Evolutionary conservation across 2,113 vertebrate genomes (phyloP).

Genomic region (Hypanus sabinus): DNA sequence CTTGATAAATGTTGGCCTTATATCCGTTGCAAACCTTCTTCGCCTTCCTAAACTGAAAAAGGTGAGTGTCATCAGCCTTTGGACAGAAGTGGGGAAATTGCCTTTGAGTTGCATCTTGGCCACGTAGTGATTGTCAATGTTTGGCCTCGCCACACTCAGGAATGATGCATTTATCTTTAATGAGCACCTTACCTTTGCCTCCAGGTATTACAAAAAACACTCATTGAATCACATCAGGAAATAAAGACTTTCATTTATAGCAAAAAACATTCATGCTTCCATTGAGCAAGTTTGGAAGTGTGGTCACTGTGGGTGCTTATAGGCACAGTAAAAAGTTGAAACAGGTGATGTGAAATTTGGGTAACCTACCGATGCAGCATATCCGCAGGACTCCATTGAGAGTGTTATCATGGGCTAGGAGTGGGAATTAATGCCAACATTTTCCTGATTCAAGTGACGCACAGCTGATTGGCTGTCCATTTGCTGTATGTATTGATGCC

Average conservation of each 20-base stretch:
- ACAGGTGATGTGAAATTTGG: neutral
- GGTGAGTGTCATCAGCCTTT: constrained; percentile 54
- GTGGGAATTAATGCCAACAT: neutral
- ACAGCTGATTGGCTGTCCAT: neutral
- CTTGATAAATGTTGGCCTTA: constrained; percentile 82
- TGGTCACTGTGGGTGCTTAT: neutral
- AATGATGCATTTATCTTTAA: neutral
- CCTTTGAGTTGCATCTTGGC: neutral
- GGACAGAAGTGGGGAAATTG: neutral
- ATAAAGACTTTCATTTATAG: neutral
- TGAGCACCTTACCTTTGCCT: no score
- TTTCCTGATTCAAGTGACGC: no score
- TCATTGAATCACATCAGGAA: neutral
- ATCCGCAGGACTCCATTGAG: neutral
- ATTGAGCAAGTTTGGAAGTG: neutral
- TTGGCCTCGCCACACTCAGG: neutral
- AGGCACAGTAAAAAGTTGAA: neutral
- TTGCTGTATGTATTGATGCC: neutral
- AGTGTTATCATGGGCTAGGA: neutral
- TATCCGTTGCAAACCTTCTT: constrained; percentile 77
- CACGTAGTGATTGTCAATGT: neutral
- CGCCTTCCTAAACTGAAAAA: constrained; percentile 88
- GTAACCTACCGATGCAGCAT: neutral
- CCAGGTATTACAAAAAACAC: neutral
- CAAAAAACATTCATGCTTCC: neutral